Conservation (phyloP, 2,888 invertebrate genomes). For the Pachycephus smyrnensis region DNA sequence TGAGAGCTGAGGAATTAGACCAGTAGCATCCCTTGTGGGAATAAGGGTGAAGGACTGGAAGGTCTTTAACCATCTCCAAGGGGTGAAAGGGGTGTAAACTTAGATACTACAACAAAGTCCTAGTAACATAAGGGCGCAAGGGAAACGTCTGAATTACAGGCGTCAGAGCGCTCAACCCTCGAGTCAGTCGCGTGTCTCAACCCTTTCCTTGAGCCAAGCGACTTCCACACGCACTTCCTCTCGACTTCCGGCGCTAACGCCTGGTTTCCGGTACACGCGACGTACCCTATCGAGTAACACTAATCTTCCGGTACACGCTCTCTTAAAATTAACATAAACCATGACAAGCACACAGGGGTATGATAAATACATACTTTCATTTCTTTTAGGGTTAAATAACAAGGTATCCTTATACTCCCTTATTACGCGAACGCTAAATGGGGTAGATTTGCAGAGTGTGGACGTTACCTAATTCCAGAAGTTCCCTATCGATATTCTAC, state of each 20-base stretch:
- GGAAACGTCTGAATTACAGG: neutral
- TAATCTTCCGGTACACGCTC: constrained; percentile 12
- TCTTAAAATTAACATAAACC: constrained; percentile 22
- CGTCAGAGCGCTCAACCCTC: neutral
- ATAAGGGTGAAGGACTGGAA: neutral
- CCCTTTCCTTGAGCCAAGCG: constrained; percentile 12
- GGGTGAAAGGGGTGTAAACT: neutral
- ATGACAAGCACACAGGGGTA: neutral
- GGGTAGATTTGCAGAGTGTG: neutral
- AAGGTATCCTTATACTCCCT: neutral
- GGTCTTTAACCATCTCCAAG: neutral
- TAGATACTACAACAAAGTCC: neutral
- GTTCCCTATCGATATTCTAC: neutral
- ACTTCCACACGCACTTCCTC: constrained; percentile 57
- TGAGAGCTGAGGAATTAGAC: neutral
- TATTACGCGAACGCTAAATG: neutral
- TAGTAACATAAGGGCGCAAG: neutral
- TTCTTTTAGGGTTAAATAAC: neutral
- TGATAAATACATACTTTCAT: neutral
- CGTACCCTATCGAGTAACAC: constrained; percentile 5
- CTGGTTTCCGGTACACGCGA: constrained; percentile 51
- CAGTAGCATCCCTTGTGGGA: neutral
- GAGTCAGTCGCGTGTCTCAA: constrained; percentile 4
- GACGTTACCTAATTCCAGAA: neutral
- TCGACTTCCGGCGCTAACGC: constrained; percentile 47